Evolutionary conservation across 2,113 vertebrate species (phyloP).

Genomic region (Ochotona princeps): DNA sequence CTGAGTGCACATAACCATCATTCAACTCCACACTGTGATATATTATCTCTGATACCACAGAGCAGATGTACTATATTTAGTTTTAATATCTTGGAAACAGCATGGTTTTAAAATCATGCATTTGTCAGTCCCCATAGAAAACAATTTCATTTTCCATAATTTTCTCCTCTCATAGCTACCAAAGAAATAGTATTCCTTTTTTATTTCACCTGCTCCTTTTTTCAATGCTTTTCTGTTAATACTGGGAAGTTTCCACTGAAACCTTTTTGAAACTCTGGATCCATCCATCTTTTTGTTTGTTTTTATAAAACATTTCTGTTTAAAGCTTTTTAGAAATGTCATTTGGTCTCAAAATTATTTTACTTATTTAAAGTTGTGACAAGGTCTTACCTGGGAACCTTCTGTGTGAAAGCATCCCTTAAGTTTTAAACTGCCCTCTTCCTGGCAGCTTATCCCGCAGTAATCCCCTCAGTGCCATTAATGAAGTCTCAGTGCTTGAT

Average conservation of each 20-base stretch:
- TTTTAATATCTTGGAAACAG: slow-evolving; percentile 84
- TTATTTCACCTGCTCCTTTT: not conserved
- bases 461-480: not conserved
- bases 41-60: slow-evolving; percentile 72
- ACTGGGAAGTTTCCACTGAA: slow-evolving; percentile 18
- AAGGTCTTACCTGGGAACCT: not conserved
- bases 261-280: slow-evolving; percentile 48
- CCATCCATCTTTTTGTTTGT: slow-evolving; percentile 40
- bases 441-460: not conserved
- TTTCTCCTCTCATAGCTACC: slow-evolving; percentile 67
- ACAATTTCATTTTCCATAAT: slow-evolving; percentile 68
- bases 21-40: slow-evolving; percentile 79
- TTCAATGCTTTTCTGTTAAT: slow-evolving; percentile 4
- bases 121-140: slow-evolving; percentile 71
- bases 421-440: not conserved
- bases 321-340: slow-evolving; percentile 43
- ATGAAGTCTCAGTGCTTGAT: not conserved
- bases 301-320: not conserved
- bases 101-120: slow-evolving; percentile 66
- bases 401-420: not conserved
- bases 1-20: slow-evolving; percentile 77
- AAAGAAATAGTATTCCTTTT: slow-evolving; percentile 49
- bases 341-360: slow-evolving; percentile 23
- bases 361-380: not conserved
- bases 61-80: slow-evolving; percentile 85